A percentile compares a stretch with the other conserved stretches of the same genome.
phyloP scores from a whole-genome alignment of 2,797 vertebrate species.

The Hydrocynus forskahlii region DNA sequence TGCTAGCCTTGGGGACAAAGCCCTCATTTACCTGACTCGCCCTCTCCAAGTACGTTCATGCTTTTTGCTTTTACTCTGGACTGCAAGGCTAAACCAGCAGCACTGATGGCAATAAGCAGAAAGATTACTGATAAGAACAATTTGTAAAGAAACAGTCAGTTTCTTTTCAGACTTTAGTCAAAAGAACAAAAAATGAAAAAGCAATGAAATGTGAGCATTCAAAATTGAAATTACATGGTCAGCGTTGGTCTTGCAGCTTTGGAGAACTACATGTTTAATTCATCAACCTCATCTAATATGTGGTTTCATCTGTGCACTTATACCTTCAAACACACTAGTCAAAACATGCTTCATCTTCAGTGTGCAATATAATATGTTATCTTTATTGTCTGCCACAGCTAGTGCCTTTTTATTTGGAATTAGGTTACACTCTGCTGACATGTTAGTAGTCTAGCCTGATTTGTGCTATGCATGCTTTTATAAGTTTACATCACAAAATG shows the following conservation, averaged over 20 bases:
- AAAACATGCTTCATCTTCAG: not conserved
- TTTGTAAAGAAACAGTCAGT: not conserved
- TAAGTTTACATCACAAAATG: too few species aligned
- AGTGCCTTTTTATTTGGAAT: too few species aligned
- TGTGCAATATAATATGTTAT: not conserved
- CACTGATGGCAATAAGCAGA: not conserved
- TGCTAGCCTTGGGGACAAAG: not conserved
- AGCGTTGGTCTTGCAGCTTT: not conserved
- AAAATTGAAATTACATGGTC: not conserved
- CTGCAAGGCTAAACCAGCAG: not conserved
- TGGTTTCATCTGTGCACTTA: not conserved
- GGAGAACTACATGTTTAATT: not conserved
- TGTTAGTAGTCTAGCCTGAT: too few species aligned
- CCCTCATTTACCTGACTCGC: conserved; percentile 9
- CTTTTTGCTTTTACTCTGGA: not conserved
- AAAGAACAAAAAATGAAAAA: not conserved
- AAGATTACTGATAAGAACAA: not conserved
- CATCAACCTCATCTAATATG: not conserved
- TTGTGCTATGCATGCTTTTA: too few species aligned
- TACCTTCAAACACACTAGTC: not conserved
- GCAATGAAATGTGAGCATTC: not conserved
- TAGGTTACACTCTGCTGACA: too few species aligned
- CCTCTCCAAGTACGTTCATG: not conserved
- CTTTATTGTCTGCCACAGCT: not conserved
- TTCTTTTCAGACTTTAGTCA: not conserved